Evolutionary conservation across 2,113 vertebrate species (phyloP), one percentile per base, ranked within the genome.

Genomic region (Bufo gargarizans): DNA sequence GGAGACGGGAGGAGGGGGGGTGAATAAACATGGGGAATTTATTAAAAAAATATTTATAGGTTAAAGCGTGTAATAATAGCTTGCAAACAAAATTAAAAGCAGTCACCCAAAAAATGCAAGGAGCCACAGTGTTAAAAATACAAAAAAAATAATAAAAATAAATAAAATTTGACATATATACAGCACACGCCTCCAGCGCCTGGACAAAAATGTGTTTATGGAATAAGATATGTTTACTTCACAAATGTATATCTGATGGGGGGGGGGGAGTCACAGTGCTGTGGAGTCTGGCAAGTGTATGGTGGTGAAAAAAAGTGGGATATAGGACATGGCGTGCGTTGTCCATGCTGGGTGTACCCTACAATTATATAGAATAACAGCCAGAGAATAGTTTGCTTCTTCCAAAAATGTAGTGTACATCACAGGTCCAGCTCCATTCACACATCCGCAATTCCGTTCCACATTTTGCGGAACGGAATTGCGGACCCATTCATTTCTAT

Each of bases 11-110:
- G 72, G 72, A 22, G n/a, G 13, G 16, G 56, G 58, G n/a, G 22
- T 65, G 53, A 67, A 82, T 50, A 53, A 84, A 84, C 82, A 84
- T 55, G 82, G 19, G 80, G 65, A 49, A 82, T 50, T 63, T 19
- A 53, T 65, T 49, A n/a, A 22, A 71, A 83, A 84, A 55, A 84
- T 84, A 84, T 84, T 67, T 67, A 84, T 84, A n/a, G 50, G 82
- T 65, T 69, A 84, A 84, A 71, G 14, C 4, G 20, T 43, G n/a
- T 84, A 84, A 33, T 84, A 84, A 71, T 71, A 55, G 63, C 63
- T 49, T 43, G 65, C 49, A 71, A 84, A 55, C 63, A 50, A 33
- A 84, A 84, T 69, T n/a, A 16, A 71, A 84, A 84, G 69, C 81
- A 83, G 16, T 63, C 72, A 11, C 47, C 49, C 22, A 67, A 83